These are phyloP conservation scores for Furcifer pardalis DNA, from an alignment of 2,797 vertebrate genomes.

Conservation along the genomic window DNA sequence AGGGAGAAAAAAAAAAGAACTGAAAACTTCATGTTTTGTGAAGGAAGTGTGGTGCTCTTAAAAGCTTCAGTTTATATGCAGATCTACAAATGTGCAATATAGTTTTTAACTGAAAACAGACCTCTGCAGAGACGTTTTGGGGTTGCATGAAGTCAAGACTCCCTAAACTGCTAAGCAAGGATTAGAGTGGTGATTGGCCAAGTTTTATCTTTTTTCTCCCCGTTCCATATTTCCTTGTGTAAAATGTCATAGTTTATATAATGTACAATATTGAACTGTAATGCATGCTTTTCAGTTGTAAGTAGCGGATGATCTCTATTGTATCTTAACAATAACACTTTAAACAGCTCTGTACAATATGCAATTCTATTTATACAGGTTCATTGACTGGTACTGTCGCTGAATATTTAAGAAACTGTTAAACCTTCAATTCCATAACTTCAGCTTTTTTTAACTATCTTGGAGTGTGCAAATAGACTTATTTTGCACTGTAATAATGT, in stretches of 20 bases:
- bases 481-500: slow-evolving; percentile 78
- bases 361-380: slow-evolving; percentile 80
- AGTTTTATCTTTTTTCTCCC: neutral
- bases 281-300: slow-evolving; percentile 81
- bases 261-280: slow-evolving; percentile 73
- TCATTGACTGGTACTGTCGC: slow-evolving; percentile 71
- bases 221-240: slow-evolving; percentile 75
- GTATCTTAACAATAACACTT: slow-evolving; percentile 74
- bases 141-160: slow-evolving; percentile 71
- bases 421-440: slow-evolving; percentile 72
- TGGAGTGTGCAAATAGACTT: slow-evolving; percentile 75
- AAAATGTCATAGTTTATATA: slow-evolving; percentile 72
- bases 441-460: slow-evolving; percentile 57
- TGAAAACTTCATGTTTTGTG: slow-evolving; percentile 71
- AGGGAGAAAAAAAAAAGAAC: slow-evolving; percentile 52
- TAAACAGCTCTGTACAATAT: slow-evolving; percentile 81
- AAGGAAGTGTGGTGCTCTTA: slow-evolving; percentile 78
- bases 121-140: slow-evolving; percentile 70
- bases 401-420: slow-evolving; percentile 71
- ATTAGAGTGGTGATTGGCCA: slow-evolving; percentile 70
- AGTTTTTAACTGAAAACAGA: slow-evolving; percentile 66
- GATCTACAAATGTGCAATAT: slow-evolving; percentile 75
- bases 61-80: slow-evolving; percentile 70
- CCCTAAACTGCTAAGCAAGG: slow-evolving; percentile 63
- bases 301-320: slow-evolving; percentile 72